Evolutionary conservation across 2,113 vertebrate genomes (phyloP).

Genomic region (Phocoena sinus): DNA sequence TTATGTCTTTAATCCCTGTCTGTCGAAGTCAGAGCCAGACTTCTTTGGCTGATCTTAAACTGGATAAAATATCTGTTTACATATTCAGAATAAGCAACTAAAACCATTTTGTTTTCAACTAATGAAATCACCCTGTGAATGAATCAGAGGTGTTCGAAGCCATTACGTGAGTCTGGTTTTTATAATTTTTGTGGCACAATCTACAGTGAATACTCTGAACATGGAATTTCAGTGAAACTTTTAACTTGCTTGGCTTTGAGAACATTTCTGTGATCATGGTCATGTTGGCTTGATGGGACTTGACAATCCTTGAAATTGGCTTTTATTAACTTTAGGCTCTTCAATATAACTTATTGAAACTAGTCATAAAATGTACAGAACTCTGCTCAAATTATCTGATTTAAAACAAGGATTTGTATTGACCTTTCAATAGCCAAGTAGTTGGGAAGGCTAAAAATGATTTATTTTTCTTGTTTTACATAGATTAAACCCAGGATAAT

Average conservation of each 20-base stretch:
- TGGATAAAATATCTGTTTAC: neutral
- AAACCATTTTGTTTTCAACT: neutral
- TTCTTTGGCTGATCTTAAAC: neutral
- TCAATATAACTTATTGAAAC: neutral
- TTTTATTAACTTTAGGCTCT: neutral
- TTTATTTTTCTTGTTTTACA: neutral
- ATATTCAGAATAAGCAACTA: neutral
- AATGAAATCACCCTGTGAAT: neutral
- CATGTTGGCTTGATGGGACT: neutral
- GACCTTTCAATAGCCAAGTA: neutral
- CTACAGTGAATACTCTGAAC: neutral
- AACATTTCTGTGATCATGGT: neutral
- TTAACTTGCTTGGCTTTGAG: neutral
- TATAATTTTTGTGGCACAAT: neutral
- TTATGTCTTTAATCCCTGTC: neutral
- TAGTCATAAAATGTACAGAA: neutral
- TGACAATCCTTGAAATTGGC: neutral
- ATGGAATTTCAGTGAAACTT: neutral
- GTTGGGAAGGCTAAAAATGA: neutral
- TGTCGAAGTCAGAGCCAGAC: neutral
- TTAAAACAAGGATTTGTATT: neutral
- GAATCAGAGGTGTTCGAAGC: neutral
- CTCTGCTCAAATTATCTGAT: neutral
- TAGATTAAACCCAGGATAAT: neutral
- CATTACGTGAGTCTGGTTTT: neutral